phyloP scores from a whole-genome alignment of 1,140 invertebrate genomes.

The Prorops nasuta region DNA sequence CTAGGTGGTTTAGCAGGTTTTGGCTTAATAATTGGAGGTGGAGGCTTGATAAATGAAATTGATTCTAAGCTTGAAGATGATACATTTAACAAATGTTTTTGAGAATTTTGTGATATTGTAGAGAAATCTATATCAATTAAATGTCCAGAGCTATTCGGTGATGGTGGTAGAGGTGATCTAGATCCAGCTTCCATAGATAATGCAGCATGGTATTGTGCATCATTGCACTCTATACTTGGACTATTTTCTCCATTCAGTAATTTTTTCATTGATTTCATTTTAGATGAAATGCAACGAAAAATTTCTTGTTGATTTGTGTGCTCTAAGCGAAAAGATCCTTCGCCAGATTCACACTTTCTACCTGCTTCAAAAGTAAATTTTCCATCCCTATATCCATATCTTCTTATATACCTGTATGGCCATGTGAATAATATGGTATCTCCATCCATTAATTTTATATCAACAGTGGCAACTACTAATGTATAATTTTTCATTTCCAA shows the following conservation, averaged over 20 bases:
- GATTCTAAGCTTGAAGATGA: conserved; percentile 23
- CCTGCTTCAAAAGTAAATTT: conserved; percentile 91
- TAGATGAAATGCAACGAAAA: conserved; percentile 72
- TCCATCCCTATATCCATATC: conserved; percentile 78
- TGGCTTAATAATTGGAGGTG: conserved; percentile 54
- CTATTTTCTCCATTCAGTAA: conserved; percentile 67
- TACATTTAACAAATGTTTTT: conserved; percentile 37
- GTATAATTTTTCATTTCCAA: conserved; percentile 71
- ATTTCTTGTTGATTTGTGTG: conserved; percentile 78
- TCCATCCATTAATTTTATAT: conserved; percentile 70
- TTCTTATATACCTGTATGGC: conserved; percentile 82
- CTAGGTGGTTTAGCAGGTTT: conserved; percentile 68
- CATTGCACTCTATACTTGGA: conserved; percentile 67
- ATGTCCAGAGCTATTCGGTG: conserved; percentile 59
- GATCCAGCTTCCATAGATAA: conserved; percentile 74
- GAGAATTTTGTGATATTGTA: conserved; percentile 41
- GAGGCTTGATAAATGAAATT: conserved; percentile 34
- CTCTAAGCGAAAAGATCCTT: conserved; percentile 78
- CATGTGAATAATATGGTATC: conserved; percentile 74
- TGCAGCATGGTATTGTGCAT: conserved; percentile 72
- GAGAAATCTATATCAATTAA: conserved; percentile 54
- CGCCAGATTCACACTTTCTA: conserved; percentile 81
- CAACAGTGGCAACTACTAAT: conserved; percentile 69
- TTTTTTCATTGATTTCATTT: conserved; percentile 84
- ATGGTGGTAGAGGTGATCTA: conserved; percentile 70